Conservation (phyloP, 1,140 invertebrate genomes). For the Aphelinus atriplicis region DNA sequence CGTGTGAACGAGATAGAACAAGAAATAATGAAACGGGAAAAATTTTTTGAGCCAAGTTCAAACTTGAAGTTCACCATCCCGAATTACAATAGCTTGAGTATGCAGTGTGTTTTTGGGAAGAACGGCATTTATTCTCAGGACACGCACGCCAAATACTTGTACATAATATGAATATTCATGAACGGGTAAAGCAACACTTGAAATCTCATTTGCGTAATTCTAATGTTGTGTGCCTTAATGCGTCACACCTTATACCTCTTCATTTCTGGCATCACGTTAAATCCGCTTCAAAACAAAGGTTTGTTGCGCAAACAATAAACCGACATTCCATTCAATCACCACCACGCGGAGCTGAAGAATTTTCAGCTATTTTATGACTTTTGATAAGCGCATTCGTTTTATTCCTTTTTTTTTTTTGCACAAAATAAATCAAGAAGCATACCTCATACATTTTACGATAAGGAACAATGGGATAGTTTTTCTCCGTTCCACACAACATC, state of each 20-base stretch:
- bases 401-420: background rate
- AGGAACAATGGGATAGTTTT: background rate
- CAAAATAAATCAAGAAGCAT: no score
- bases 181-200: background rate
- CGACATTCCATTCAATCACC: background rate
- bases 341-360: background rate
- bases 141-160: no score
- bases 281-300: slow-evolving; percentile 31
- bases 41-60: no score
- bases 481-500: no score
- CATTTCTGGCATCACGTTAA: slow-evolving; percentile 18
- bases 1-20: no score
- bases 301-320: slow-evolving; percentile 9
- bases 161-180: slow-evolving; percentile 2
- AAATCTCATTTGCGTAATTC: slow-evolving; percentile 33
- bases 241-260: slow-evolving; percentile 31
- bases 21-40: no score
- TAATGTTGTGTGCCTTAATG: slow-evolving; percentile 21
- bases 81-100: no score
- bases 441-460: no score
- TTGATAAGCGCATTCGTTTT: background rate
- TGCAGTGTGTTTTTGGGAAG: no score
- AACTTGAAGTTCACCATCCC: no score
- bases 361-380: background rate
- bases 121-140: no score